Evolutionary conservation across 1,140 invertebrate species (phyloP).

Genomic region (Pectinophora gossypiella): DNA sequence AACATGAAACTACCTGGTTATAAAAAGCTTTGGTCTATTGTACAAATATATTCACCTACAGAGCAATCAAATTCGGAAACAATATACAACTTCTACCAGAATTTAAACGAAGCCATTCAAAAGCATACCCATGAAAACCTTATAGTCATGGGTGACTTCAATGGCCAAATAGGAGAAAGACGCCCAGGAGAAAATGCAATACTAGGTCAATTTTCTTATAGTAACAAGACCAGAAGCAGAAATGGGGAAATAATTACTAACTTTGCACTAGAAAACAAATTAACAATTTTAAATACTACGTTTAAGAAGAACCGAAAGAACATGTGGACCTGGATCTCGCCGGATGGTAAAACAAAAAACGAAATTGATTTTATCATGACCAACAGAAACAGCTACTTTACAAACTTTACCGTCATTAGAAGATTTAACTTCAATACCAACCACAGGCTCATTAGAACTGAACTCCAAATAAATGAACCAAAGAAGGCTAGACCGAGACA

Average conservation of each 20-base stretch:
- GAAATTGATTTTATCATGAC: conserved; percentile 30
- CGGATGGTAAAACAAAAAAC: conserved; percentile 14
- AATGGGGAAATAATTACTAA: conserved; percentile 31
- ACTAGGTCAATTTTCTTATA: conserved; percentile 19
- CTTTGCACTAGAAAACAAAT: conserved; percentile 24
- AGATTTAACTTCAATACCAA: conserved; percentile 26
- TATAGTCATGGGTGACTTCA: conserved; percentile 34
- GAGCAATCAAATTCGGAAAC: conserved; percentile 21
- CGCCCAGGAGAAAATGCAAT: conserved; percentile 22
- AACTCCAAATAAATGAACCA: conserved; percentile 4
- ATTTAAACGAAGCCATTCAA: conserved; percentile 16
- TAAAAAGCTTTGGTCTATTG: conserved; percentile 20
- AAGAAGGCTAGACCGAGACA: not conserved
- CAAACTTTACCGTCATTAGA: conserved; percentile 15
- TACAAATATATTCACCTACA: conserved; percentile 33
- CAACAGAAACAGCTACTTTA: conserved; percentile 17
- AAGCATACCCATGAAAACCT: conserved; percentile 24
- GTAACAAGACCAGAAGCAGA: conserved; percentile 30
- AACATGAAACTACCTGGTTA: conserved; percentile 17
- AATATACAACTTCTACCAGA: conserved; percentile 22
- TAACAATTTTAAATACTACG: conserved; percentile 30
- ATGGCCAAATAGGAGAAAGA: conserved; percentile 23
- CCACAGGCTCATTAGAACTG: conserved; percentile 20
- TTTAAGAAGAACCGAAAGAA: conserved; percentile 25
- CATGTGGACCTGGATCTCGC: conserved; percentile 26